Percentiles rank a stretch among this genome's conserved stretches.
These are phyloP conservation scores for Hesperophylax magnus DNA, from an alignment of 1,140 invertebrate genomes.

Conservation along the genomic window DNA sequence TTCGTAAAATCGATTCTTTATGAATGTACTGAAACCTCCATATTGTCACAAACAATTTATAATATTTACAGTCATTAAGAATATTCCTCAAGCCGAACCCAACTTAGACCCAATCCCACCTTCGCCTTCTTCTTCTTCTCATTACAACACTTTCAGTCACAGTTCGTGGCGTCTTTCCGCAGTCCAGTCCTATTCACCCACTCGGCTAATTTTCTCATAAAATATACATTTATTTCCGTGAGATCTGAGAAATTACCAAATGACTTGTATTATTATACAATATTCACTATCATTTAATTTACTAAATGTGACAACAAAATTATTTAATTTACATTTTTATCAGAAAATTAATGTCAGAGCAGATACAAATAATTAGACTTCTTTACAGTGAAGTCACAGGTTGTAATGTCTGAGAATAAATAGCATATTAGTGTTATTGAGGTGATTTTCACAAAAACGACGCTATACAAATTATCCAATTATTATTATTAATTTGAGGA, in stretches of 20 bases:
- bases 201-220: conserved; percentile 34
- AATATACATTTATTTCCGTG: conserved; percentile 39
- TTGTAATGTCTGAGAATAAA: conserved; percentile 4
- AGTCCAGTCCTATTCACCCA: background rate
- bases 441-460: background rate
- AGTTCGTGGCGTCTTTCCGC: conserved; percentile 4
- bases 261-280: conserved; percentile 19
- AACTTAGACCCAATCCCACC: background rate
- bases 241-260: conserved; percentile 40
- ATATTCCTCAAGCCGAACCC: conserved; percentile 41
- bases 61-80: conserved; percentile 52
- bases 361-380: background rate
- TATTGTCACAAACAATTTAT: conserved; percentile 46
- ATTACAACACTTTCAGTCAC: conserved; percentile 2
- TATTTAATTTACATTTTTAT: background rate
- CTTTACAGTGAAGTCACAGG: background rate
- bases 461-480: no score
- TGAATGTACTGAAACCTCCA: conserved; percentile 47
- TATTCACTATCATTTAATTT: conserved; percentile 11
- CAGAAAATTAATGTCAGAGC: conserved; percentile 14
- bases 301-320: conserved; percentile 17
- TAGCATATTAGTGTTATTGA: background rate
- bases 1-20: conserved; percentile 57
- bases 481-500: no score
- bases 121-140: background rate